These are phyloP conservation scores for Monopterus albus DNA, from an alignment of 2,113 vertebrate genomes.

Conservation along the genomic window DNA sequence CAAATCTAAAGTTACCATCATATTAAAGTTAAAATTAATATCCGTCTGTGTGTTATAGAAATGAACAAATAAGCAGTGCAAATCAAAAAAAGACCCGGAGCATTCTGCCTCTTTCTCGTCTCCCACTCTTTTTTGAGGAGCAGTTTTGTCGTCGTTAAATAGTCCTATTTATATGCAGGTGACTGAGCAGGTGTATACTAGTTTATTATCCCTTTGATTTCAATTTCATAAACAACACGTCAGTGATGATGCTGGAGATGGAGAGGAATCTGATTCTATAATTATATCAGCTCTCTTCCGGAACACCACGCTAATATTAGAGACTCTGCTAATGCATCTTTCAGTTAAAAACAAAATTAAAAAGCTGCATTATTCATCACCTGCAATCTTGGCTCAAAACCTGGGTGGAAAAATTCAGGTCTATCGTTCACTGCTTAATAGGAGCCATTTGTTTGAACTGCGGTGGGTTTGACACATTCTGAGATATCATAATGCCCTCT, in stretches of 20 bases:
- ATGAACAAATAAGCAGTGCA: slow-evolving; percentile 5
- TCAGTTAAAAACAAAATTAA: slow-evolving; percentile 59
- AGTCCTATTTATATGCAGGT: slow-evolving; percentile 75
- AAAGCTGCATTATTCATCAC: slow-evolving; percentile 73
- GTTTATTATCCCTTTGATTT: slow-evolving; percentile 71
- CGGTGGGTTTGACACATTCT: slow-evolving; percentile 11
- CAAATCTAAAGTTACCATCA: neutral
- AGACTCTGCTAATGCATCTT: slow-evolving; percentile 67
- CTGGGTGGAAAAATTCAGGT: slow-evolving; percentile 16
- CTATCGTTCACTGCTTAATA: slow-evolving; percentile 23
- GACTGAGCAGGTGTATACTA: slow-evolving; percentile 61
- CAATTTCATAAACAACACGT: slow-evolving; percentile 74
- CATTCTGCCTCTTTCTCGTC: slow-evolving; percentile 15
- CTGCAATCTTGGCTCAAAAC: slow-evolving; percentile 34
- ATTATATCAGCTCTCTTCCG: slow-evolving; percentile 70
- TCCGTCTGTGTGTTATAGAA: neutral
- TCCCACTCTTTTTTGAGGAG: slow-evolving; percentile 39
- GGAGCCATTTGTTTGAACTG: slow-evolving; percentile 14
- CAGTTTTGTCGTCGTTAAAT: slow-evolving; percentile 54
- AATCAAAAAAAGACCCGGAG: slow-evolving; percentile 3
- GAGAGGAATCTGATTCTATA: slow-evolving; percentile 66
- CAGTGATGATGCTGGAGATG: slow-evolving; percentile 69
- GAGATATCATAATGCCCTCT: neutral
- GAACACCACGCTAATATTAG: slow-evolving; percentile 66
- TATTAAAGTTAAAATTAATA: neutral